Evolutionary conservation across 2,113 vertebrate species (phyloP), one percentile per base, ranked within the genome.

Genomic region (Lepus europaeus): DNA sequence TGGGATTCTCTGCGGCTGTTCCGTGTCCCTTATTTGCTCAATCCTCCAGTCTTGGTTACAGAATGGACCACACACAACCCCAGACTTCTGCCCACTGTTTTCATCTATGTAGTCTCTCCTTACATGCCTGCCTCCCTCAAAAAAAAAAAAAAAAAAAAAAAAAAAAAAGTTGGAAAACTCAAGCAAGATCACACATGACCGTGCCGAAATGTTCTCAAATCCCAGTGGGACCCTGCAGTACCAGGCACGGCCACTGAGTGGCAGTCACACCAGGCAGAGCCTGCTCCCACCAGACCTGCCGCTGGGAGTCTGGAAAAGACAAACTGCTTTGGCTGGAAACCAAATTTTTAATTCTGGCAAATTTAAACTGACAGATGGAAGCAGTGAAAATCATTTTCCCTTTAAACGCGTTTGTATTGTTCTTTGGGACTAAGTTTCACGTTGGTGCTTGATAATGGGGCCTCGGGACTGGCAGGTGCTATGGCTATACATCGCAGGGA

Each of bases 191-290:
- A 6, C 8, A 5, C 36, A 22, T 2, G 22, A 5, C 0, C 0
- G 31, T 69, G 51, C 53, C 9, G 31, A 29, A 70, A 20, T 4
- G 45, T 29, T 39, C 31, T n/a, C 49, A 11, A 2, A 45, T 9
- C 53, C 14, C 33, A n/a, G 11, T 6, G 13, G 31, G 36, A 29
- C 45, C 4, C 68, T 84, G 93, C 85, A 72, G 68, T 94, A 10
- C 95, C 93, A 49, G 74, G 1, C 11, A 0, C 1, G 16, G 29
- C 88, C 97, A 29, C 96, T 85, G 31, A 96, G 90, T 76, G 97
- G 78, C 94, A 68, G 77, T 31, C 92, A 45, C 56, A 25, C 56
- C 56, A 3, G 63, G 11, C 33, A 1, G 70, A 25, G 29, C 4
- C 56, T 19, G 56, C 56, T 16, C 17, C 56, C 56, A 59, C 56